Conservation (phyloP, 1,140 invertebrate species). For the Hyposmocoma kahamanoa region DNA sequence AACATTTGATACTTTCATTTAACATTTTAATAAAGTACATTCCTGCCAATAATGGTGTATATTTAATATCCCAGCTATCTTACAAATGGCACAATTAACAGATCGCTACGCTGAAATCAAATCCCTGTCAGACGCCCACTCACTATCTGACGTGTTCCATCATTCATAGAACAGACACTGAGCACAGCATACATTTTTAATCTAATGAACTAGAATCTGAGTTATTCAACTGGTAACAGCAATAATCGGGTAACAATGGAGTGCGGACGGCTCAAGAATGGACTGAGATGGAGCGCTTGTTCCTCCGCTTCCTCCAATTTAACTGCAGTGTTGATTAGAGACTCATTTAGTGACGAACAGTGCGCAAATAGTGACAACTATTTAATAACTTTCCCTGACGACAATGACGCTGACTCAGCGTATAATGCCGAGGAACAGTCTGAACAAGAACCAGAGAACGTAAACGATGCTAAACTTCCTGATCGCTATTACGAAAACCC, state of each 20-base stretch:
- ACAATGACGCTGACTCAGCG: slow-evolving; percentile 22
- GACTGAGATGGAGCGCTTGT: slow-evolving; percentile 40
- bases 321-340: slow-evolving; percentile 33
- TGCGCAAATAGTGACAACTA: slow-evolving; percentile 37
- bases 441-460: slow-evolving; percentile 14
- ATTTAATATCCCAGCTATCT: no score
- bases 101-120: slow-evolving; percentile 3
- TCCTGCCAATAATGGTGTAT: no score
- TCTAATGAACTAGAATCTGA: slow-evolving; percentile 14
- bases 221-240: slow-evolving; percentile 16
- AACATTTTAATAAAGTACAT: no score
- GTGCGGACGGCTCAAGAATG: slow-evolving; percentile 37
- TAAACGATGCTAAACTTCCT: slow-evolving; percentile 39
- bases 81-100: no score
- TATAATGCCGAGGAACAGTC: slow-evolving; percentile 17
- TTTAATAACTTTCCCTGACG: slow-evolving; percentile 42
- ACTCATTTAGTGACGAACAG: slow-evolving; percentile 24
- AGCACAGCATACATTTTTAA: neutral
- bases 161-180: neutral
- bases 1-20: no score
- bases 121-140: neutral
- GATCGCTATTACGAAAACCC: slow-evolving; percentile 48
- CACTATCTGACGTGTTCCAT: neutral
- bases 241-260: slow-evolving; percentile 40
- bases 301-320: slow-evolving; percentile 26